Evolutionary conservation across 2,797 vertebrate genomes (phyloP), one percentile per base, ranked within the genome.

Genomic region (Telmatherina bonti): DNA sequence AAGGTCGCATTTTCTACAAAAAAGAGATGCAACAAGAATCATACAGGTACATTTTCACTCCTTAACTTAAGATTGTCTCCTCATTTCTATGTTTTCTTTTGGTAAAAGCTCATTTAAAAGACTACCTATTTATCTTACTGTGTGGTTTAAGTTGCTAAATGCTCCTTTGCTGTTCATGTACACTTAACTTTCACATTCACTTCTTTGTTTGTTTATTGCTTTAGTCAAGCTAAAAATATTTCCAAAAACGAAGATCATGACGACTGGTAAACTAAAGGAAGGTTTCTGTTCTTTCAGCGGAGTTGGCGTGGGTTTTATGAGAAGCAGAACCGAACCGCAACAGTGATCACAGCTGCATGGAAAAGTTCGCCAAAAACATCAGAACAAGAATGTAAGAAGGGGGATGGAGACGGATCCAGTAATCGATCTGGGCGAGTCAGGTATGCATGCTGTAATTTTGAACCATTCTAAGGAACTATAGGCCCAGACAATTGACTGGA

Each of bases 271-370:
- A n/a, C 35, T 82, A 22, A 81, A 53, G 16, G 13, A 52, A 11
- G 0, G n/a, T 56, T 63, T 62, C 7, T 82, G 49, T 2, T 79
- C 27, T 81, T 74, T 68, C 76, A 99, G 96, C 95, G 93, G 27
- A 90, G 80, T 80, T 99, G 97, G 96, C 94, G 96, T 5, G 93
- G 93, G 55, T 95, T 94, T 67, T 78, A 65, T 0, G 92, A 94
- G 36, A 88, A 88, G 30, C 93, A 93, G 56, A 93, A 82, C 3
- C 93, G 76, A 11, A 96, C 97, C 0, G 96, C 97, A 0, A 1
- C 74, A 1, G 88, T 95, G 70, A 97, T 99, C 70, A 97, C 99
- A 93, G 81, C 90, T 0, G 83, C 89, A 0, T 99, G 97, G 97
- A 92, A 90, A 33, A 91, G 81, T 12, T 95, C 94, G 62, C 67